A percentile compares a stretch with the other conserved stretches of the same genome.
Evolutionary conservation across 2,888 invertebrate species (phyloP).

Genomic region (Junonia oenone): DNA sequence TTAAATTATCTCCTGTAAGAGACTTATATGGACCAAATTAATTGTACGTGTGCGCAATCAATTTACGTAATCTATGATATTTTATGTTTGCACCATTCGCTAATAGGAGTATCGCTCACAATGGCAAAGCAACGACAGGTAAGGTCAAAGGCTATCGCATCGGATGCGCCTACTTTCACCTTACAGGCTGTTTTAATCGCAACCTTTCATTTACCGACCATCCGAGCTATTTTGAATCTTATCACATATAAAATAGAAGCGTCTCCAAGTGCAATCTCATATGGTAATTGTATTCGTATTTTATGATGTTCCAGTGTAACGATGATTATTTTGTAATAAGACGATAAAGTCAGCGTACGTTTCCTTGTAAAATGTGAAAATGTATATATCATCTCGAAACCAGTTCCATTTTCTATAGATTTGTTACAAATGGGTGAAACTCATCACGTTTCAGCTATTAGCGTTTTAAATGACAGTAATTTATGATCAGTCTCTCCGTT

Average conservation of each 20-base stretch:
- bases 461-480: neutral
- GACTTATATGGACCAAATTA: constrained; percentile 28
- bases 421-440: constrained; percentile 3
- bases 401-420: constrained; percentile 18
- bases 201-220: constrained; percentile 12
- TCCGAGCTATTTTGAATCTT: constrained; percentile 27
- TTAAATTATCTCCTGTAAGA: constrained; percentile 4
- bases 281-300: constrained; percentile 28
- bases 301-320: constrained; percentile 31
- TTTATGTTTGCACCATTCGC: constrained; percentile 33
- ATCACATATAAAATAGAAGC: neutral
- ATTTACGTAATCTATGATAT: constrained; percentile 29
- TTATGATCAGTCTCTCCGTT: neutral
- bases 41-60: constrained; percentile 23
- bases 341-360: constrained; percentile 29
- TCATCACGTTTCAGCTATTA: neutral
- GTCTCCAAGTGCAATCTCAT: neutral
- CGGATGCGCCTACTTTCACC: constrained; percentile 73
- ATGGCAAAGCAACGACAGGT: constrained; percentile 58
- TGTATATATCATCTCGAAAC: constrained; percentile 15
- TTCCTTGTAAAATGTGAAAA: constrained; percentile 31
- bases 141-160: constrained; percentile 64
- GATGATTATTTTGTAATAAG: constrained; percentile 35
- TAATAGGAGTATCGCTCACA: constrained; percentile 62
- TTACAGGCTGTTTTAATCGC: constrained; percentile 37